phyloP scores from a whole-genome alignment of 1,140 invertebrate genomes.

The Drosophila nigromelanica region DNA sequence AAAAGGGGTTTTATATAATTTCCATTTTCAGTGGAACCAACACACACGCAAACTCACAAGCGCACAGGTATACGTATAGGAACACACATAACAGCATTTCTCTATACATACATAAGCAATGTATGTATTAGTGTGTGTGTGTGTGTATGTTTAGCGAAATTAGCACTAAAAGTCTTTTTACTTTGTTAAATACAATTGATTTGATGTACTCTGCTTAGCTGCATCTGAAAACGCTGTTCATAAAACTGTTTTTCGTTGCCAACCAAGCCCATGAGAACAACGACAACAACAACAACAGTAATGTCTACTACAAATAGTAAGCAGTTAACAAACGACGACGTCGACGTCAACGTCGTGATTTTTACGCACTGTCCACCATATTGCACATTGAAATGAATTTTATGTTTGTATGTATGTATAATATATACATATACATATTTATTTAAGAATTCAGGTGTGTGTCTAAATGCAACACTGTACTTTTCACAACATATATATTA shows the following conservation, averaged over 20 bases:
- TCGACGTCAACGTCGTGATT: constrained; percentile 49
- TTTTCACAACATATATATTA: constrained; percentile 47
- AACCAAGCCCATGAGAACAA: constrained; percentile 32
- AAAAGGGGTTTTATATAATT: constrained; percentile 75
- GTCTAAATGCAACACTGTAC: constrained; percentile 70
- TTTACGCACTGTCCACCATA: constrained; percentile 72
- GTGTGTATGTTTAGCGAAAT: constrained; percentile 56
- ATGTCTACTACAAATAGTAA: constrained; percentile 24
- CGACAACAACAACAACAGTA: constrained; percentile 18
- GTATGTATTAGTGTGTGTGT: constrained; percentile 28
- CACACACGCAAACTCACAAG: constrained; percentile 45
- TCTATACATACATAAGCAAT: constrained; percentile 44
- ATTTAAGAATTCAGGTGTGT: constrained; percentile 9
- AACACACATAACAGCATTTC: constrained; percentile 41
- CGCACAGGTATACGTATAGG: constrained; percentile 48
- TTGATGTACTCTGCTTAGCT: constrained; percentile 19
- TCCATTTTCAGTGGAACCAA: constrained; percentile 64
- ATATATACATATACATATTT: constrained; percentile 14
- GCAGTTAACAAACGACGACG: constrained; percentile 35
- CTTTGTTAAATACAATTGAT: constrained; percentile 43
- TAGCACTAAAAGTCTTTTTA: constrained; percentile 44
- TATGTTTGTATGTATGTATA: constrained; percentile 32
- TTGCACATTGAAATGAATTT: constrained; percentile 60
- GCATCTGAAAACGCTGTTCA: constrained; percentile 24
- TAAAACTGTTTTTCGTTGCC: constrained; percentile 32